Evolutionary conservation across 2,888 invertebrate genomes (phyloP), one percentile per base, ranked within the genome.

Genomic region (Phragmatobia fuliginosa): DNA sequence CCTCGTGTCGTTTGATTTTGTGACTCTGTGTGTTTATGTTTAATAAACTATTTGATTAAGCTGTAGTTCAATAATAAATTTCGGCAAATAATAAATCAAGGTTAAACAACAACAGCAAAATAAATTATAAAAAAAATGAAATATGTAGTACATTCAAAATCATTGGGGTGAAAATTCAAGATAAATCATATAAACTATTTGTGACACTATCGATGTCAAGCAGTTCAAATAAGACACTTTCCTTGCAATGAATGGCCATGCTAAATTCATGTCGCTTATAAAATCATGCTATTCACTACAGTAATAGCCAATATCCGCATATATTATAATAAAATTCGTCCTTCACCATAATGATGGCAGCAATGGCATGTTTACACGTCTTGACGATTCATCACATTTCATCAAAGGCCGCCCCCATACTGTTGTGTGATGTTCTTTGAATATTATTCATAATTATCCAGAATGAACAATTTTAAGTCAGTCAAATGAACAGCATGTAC

Each of bases 361-460:
- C 32, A 45, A 49, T 45, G 41, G 52, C 36, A 65, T 56, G 25
- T 18, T 25, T 64, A 64, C 56, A 36, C 4, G 49, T 65, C 33
- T 36, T 56, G 33, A 36, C 5, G 36, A 36, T 65, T 28, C 25
- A 56, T 56, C 28, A 63, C 25, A 36, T 28, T 62, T 62, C 33
- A 33, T 56, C 36, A 36, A 36, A 56, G 28, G 11, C 52, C 18
- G n/a, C n/a, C 36, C n/a, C n/a, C n/a, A n/a, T n/a, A n/a, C n/a
- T 49, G 62, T 36, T 67, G 58, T 67, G 58, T 49, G 65, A 70
- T 67, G n/a, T 69, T 62, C 3, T 69, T 56, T 21, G 45, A 66
- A 61, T 66, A 62, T 66, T 68, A 68, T 72, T 76, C 65, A 52
- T 60, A 64, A 70, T 56, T 65, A 56, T 41, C 36, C 33, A 60